Conservation (phyloP, 1,140 invertebrate genomes). For the Bombus confusus region DNA sequence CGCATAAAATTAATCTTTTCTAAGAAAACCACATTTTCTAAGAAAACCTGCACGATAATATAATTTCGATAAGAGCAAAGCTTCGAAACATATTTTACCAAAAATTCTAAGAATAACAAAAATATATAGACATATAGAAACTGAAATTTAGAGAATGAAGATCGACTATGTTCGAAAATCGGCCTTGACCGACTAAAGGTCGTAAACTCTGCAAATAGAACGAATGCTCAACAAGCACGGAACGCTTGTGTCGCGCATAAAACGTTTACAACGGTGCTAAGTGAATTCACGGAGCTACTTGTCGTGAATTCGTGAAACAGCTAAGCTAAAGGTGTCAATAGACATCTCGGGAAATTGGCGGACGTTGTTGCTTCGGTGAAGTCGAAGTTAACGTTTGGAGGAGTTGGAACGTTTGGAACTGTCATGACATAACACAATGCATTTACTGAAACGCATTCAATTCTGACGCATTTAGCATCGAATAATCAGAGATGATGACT, state of each 20-base stretch:
- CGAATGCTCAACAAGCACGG: too few species aligned
- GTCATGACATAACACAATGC: neutral
- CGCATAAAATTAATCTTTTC: neutral
- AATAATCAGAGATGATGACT: neutral
- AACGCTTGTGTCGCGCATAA: neutral
- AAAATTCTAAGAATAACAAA: too few species aligned
- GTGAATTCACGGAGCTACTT: neutral
- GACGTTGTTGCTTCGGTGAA: neutral
- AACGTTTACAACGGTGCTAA: neutral
- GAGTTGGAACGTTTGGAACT: neutral
- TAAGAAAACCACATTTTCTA: neutral
- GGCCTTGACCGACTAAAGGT: too few species aligned
- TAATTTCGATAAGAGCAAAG: too few species aligned
- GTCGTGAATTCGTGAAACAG: neutral
- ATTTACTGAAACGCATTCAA: neutral
- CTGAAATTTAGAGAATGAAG: too few species aligned
- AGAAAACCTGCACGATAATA: neutral
- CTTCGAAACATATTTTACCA: too few species aligned
- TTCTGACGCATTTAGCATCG: neutral
- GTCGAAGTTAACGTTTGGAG: neutral
- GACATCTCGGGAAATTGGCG: neutral
- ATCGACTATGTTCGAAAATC: neutral
- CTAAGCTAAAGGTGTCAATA: neutral
- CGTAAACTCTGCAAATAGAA: too few species aligned
- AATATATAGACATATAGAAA: too few species aligned